Evolutionary conservation across 2,797 vertebrate species (phyloP).

Genomic region (Allobates femoralis): DNA sequence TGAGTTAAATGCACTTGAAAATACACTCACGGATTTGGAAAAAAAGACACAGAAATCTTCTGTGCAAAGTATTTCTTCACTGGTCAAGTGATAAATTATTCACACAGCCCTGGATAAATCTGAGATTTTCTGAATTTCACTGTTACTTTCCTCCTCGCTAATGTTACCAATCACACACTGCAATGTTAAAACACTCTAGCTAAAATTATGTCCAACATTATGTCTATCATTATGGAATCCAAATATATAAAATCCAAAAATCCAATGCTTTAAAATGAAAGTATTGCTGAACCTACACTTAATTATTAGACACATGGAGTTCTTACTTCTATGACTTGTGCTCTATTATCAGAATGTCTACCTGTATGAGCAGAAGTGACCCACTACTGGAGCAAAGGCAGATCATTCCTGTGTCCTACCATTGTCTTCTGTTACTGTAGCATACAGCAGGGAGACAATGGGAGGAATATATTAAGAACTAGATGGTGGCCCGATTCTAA

Average conservation of each 20-base stretch:
- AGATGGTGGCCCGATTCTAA: no score
- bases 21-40: neutral
- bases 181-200: neutral
- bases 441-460: no score
- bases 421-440: no score
- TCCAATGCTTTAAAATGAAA: neutral
- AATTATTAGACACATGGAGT: neutral
- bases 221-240: neutral
- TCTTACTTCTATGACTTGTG: no score
- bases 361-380: no score
- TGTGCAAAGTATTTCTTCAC: neutral
- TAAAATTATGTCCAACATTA: neutral
- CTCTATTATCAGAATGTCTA: no score
- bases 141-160: neutral
- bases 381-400: no score
- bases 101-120: neutral
- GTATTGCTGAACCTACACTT: neutral
- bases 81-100: constrained; percentile 9
- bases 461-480: no score
- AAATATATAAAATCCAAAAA: neutral
- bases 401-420: no score
- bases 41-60: neutral
- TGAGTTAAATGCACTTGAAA: neutral
- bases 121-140: neutral
- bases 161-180: neutral